Percentiles rank a stretch among this genome's conserved stretches.
Evolutionary conservation across 2,888 invertebrate genomes (phyloP).

Genomic region (Slavum lentiscoides): DNA sequence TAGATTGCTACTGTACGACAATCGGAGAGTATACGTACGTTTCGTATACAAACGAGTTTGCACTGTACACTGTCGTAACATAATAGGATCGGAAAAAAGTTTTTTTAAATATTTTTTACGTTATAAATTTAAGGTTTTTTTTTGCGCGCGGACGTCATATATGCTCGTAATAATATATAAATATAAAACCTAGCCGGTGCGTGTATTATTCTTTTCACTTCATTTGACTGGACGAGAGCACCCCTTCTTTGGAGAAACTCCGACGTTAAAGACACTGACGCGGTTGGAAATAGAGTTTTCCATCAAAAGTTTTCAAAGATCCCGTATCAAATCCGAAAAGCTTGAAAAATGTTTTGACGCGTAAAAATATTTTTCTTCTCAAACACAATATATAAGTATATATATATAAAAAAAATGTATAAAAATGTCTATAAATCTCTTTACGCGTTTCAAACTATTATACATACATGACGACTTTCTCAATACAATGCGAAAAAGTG

Average conservation of each 20-base stretch:
- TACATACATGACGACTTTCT: not conserved
- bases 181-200: not conserved
- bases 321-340: conserved; percentile 42
- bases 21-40: no score
- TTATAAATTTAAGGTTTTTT: not conserved
- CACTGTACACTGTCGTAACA: no score
- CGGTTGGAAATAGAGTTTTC: conserved; percentile 35
- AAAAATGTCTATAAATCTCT: conserved; percentile 12
- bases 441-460: conserved; percentile 2
- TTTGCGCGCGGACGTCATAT: not conserved
- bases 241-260: conserved; percentile 34
- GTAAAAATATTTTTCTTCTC: conserved; percentile 36
- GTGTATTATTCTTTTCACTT: conserved; percentile 41
- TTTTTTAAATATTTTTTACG: conserved; percentile 15
- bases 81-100: conserved; percentile 10
- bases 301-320: conserved; percentile 49
- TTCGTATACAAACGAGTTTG: no score
- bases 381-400: conserved; percentile 18
- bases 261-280: conserved; percentile 16
- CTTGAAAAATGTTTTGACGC: conserved; percentile 49
- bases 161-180: conserved; percentile 8
- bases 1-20: no score
- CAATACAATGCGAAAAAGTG: not conserved
- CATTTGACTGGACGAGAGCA: conserved; percentile 35
- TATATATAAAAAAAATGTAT: not conserved